Base-by-base conservation (phyloP, 2,797 vertebrate species). In the Anguilla marmorata region DNA sequence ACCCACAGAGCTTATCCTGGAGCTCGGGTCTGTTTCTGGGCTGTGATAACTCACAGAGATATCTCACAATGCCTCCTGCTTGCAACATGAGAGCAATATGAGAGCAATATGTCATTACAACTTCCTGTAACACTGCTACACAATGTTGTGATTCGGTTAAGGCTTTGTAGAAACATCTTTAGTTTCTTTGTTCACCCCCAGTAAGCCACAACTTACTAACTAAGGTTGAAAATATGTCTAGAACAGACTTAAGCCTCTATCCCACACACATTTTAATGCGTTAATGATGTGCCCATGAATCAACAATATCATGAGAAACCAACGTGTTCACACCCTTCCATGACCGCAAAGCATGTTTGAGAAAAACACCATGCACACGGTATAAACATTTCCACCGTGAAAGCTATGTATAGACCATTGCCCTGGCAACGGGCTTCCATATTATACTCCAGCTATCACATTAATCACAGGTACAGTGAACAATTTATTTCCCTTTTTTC, bases 41-140 rank as follows among this genome's bases (percentile, higher is more conserved):
- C 7, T 83, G 80, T 50, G 48, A 50, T 83, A 24, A 30, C 50
- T 84, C 82, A 84, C 48, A 52, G n/a, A 84, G n/a, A 84, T 48
- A 52, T 84, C 48, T n/a, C 82, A 84, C 7, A 84, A 54, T 54
- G 24, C 82, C 48, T 41, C 79, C 6, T 45, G 24, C 45, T 45
- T 66, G 63, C 63, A 63, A 19, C 58, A 24, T 16, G 19, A 19
- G 60, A 21, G 19, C n/a, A 27, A 11, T 69, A 24, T 16, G 19
- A 19, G 60, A 21, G 19, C n/a, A 27, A 11, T 69, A 9, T 69
- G 63, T 27, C 63, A n/a, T 69, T 69, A 9, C 24, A 69, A 27
- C 63, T 27, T 69, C 8, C 56, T 58, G 0, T 27, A 27, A 69
- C 24, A 27, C 9, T 69, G 63, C 24, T 2, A n/a, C 24, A 27